Conservation (phyloP, 2,113 vertebrate genomes). For the Muscicapa adusta region DNA sequence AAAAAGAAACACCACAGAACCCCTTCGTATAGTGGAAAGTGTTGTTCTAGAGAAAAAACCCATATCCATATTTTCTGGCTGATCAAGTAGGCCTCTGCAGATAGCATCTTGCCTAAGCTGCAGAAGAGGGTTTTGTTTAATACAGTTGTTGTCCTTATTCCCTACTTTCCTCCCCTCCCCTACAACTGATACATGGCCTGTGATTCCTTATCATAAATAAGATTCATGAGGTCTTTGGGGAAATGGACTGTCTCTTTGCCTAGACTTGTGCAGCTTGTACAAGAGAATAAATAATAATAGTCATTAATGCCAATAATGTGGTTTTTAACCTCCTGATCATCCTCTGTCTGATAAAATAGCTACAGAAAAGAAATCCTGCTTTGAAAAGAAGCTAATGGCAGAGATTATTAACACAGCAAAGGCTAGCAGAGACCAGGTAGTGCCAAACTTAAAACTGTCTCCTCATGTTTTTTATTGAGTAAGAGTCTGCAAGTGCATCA, state of each 20-base stretch:
- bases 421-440: not conserved
- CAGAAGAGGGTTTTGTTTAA: not conserved
- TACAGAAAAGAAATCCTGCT: not conserved
- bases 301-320: conserved; percentile 51
- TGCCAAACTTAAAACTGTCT: not conserved
- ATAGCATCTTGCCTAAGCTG: not conserved
- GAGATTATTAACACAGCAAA: not conserved
- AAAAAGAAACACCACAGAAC: not conserved
- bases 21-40: not conserved
- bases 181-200: not conserved
- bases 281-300: conserved; percentile 49
- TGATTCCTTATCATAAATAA: conserved; percentile 27
- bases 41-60: not conserved
- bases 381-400: not conserved
- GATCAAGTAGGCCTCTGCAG: not conserved
- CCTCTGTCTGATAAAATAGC: not conserved
- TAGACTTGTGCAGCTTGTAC: not conserved
- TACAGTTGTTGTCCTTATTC: not conserved
- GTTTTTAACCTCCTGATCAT: conserved; percentile 38
- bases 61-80: not conserved
- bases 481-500: not conserved
- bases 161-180: not conserved
- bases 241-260: conserved; percentile 8
- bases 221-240: not conserved
- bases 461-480: not conserved